Conservation (phyloP, 2,888 invertebrate species). For the Drymonia ruficornis region DNA sequence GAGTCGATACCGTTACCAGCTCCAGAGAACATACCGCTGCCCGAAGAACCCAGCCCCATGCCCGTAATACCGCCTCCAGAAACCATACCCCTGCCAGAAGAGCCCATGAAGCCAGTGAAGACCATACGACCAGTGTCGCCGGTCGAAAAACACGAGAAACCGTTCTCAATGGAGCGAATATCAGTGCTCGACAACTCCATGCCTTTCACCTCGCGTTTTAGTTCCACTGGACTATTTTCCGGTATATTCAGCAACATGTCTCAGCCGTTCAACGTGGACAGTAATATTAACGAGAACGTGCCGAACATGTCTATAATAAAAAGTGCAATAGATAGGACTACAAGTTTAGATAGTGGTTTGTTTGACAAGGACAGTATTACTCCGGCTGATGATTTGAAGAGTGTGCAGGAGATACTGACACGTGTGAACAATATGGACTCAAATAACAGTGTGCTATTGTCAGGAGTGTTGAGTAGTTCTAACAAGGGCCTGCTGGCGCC, state of each 20-base stretch:
- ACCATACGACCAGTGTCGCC: conserved; percentile 38
- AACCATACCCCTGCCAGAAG: conserved; percentile 72
- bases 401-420: conserved; percentile 78
- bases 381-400: conserved; percentile 73
- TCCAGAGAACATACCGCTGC: conserved; percentile 70
- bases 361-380: conserved; percentile 71
- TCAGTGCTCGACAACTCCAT: conserved; percentile 60
- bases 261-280: conserved; percentile 61
- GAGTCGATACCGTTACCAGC: conserved; percentile 78
- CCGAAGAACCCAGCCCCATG: conserved; percentile 67
- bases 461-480: conserved; percentile 72
- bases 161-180: conserved; percentile 49
- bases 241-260: conserved; percentile 76
- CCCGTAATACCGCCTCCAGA: conserved; percentile 63
- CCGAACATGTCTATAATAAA: conserved; percentile 79
- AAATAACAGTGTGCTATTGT: conserved; percentile 78
- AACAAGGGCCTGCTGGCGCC: conserved; percentile 47
- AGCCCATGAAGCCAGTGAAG: conserved; percentile 57
- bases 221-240: conserved; percentile 74
- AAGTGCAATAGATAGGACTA: conserved; percentile 81
- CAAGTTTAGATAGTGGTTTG: conserved; percentile 75
- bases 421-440: conserved; percentile 83
- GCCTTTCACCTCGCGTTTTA: conserved; percentile 70
- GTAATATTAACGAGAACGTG: conserved; percentile 67
- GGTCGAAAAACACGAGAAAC: conserved; percentile 46